Conservation (phyloP, 2,888 invertebrate genomes). For the Meiosimyza platycephala region DNA sequence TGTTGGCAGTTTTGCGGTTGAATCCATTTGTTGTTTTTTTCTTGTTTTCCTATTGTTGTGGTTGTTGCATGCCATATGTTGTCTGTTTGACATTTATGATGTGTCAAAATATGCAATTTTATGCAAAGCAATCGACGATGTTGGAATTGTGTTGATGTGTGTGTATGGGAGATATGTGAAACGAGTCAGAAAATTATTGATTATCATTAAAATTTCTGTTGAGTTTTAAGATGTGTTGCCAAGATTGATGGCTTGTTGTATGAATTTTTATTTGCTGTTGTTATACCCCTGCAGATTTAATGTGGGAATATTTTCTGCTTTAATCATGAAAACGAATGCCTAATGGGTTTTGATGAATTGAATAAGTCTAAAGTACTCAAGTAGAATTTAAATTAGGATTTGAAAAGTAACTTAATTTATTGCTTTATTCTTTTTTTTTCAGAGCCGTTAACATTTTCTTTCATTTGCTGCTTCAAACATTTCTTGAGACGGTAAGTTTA, state of each 20-base stretch:
- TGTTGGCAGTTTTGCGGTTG: not conserved
- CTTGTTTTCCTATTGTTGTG: not conserved
- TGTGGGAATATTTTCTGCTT: not conserved
- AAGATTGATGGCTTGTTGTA: slow-evolving; percentile 35
- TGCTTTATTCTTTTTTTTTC: no score
- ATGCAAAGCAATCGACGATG: not conserved
- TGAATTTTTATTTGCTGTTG: slow-evolving; percentile 33
- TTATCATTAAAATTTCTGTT: slow-evolving; percentile 42
- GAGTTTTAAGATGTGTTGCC: slow-evolving; percentile 35
- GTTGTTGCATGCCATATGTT: not conserved
- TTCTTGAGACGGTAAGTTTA: no score
- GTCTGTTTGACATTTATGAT: slow-evolving; percentile 46
- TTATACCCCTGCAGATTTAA: not conserved
- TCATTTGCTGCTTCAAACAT: no score
- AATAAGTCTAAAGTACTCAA: no score
- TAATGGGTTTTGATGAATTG: no score
- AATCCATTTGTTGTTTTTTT: not conserved
- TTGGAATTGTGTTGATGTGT: slow-evolving; percentile 7
- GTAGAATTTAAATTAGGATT: no score
- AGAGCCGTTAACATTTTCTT: no score
- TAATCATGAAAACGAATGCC: not conserved
- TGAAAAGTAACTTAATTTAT: no score
- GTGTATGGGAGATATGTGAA: not conserved
- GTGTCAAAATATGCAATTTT: slow-evolving; percentile 40
- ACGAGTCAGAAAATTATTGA: slow-evolving; percentile 36